A percentile compares a stretch with the other conserved stretches of the same genome.
Conservation (phyloP, 2,888 invertebrate species). For the Pachymerium ferrugineum region DNA sequence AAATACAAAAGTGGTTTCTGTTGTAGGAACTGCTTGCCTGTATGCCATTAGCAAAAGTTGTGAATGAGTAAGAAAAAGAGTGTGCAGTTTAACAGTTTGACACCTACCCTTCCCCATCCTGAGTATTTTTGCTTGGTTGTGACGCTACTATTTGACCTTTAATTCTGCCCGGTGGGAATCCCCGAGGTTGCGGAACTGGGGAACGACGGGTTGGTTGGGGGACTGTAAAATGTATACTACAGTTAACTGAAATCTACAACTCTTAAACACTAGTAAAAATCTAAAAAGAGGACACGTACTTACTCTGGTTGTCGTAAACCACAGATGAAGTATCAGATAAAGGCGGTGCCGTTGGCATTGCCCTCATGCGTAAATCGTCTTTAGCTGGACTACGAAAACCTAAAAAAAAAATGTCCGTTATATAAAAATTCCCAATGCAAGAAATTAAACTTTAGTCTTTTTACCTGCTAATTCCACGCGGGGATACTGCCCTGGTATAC, state of each 20-base stretch:
- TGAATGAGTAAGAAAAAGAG: not conserved
- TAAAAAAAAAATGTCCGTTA: not conserved
- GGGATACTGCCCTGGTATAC: constrained; percentile 25
- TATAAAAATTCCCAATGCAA: no score
- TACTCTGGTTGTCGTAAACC: constrained; percentile 33
- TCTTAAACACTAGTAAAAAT: not conserved
- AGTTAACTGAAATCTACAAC: not conserved
- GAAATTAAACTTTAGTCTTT: not conserved
- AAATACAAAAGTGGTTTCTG: constrained; percentile 31
- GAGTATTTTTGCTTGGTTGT: constrained; percentile 16
- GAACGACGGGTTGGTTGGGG: constrained; percentile 25
- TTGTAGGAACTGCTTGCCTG: constrained; percentile 30
- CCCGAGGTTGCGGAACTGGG: constrained; percentile 25
- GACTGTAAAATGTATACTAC: not conserved
- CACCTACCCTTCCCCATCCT: constrained; percentile 30
- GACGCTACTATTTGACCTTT: constrained; percentile 27
- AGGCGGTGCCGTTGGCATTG: constrained; percentile 32
- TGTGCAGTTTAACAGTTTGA: not conserved
- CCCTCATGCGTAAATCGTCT: constrained; percentile 11
- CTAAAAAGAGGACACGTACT: constrained; percentile 27
- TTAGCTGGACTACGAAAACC: constrained; percentile 33
- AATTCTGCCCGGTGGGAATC: constrained; percentile 30
- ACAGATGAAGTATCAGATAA: constrained; percentile 31
- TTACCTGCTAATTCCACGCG: constrained; percentile 23
- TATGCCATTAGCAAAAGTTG: not conserved